phyloP scores from a whole-genome alignment of 1,140 invertebrate species.

The Fopius arisanus region DNA sequence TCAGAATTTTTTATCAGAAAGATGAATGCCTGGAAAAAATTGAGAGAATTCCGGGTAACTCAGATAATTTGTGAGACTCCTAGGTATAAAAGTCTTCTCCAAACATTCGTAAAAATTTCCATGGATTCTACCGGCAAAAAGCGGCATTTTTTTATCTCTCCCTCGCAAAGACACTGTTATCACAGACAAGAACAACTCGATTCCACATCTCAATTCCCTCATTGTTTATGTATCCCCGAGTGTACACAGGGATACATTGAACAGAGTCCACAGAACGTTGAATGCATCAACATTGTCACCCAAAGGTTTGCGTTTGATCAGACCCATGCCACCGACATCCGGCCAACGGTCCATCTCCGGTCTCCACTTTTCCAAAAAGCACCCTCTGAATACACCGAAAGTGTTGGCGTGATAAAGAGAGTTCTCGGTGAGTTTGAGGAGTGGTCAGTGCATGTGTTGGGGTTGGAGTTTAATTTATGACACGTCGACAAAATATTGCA shows the following conservation, averaged over 20 bases:
- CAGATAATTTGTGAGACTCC: no score
- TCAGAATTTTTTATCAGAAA: no score
- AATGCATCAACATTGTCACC: neutral
- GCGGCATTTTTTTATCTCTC: no score
- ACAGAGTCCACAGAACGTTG: neutral
- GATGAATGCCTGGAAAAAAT: no score
- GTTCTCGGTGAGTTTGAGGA: conserved; percentile 18
- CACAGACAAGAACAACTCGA: conserved; percentile 6
- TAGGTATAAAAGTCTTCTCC: no score
- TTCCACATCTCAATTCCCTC: neutral
- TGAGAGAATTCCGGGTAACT: no score
- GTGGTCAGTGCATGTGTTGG: conserved; percentile 22
- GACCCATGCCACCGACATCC: neutral
- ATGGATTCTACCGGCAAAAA: no score
- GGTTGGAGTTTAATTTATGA: conserved; percentile 42
- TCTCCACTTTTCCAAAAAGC: neutral
- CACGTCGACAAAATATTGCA: conserved; percentile 44
- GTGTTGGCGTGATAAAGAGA: conserved; percentile 43
- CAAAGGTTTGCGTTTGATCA: neutral
- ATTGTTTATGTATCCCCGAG: neutral
- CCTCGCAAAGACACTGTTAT: neutral
- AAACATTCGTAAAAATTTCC: no score
- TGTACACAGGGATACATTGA: neutral
- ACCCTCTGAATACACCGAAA: conserved; percentile 29
- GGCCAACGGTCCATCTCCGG: neutral